These are phyloP conservation scores for Chaetorhynchus papuensis DNA, from an alignment of 2,113 vertebrate species.

Conservation along the genomic window DNA sequence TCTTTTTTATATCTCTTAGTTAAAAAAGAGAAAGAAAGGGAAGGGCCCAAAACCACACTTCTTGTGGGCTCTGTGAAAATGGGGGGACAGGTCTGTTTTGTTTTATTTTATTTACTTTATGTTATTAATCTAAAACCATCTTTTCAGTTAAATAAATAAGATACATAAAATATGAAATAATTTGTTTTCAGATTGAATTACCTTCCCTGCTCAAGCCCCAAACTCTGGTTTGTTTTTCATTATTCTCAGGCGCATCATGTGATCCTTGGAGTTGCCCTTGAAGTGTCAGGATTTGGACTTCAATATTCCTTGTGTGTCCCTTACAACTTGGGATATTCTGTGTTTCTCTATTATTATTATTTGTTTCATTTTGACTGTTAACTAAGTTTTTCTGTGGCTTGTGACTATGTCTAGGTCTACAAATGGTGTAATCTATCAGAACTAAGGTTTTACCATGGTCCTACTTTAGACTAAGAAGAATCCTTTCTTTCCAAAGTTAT, in stretches of 20 bases:
- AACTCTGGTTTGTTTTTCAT: background rate
- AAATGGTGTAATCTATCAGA: background rate
- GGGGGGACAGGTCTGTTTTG: fast-evolving
- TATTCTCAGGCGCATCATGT: background rate
- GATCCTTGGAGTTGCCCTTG: background rate
- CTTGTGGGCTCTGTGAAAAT: background rate
- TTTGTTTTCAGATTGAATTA: background rate
- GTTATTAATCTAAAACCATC: background rate
- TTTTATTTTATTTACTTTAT: background rate
- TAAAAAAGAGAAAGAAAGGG: background rate
- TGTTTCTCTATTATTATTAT: background rate
- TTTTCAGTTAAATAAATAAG: background rate
- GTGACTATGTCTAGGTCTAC: background rate
- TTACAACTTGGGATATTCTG: background rate
- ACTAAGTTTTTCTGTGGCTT: background rate
- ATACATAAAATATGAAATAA: background rate
- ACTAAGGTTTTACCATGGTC: background rate
- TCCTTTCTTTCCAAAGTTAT: background rate
- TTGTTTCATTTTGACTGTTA: background rate
- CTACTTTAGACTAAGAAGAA: background rate
- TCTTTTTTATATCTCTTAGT: background rate
- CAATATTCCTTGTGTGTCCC: fast-evolving
- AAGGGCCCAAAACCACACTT: fast-evolving
- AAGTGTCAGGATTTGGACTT: background rate
- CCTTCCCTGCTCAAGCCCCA: background rate